These are phyloP conservation scores for Hyles euphorbiae DNA, from an alignment of 1,140 invertebrate genomes.

Conservation along the genomic window DNA sequence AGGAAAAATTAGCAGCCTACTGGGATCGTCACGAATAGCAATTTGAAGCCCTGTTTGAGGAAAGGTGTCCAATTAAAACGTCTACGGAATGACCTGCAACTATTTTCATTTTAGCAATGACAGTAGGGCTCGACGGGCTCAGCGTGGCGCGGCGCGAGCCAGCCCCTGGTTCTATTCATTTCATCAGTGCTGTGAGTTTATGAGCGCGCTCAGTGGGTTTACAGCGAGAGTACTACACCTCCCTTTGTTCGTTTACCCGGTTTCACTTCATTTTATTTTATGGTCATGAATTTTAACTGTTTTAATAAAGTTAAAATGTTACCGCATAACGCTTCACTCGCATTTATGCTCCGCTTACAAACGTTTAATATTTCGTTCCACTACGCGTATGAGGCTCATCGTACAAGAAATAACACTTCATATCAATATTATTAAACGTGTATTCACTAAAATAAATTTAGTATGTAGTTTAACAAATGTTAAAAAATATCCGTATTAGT, in stretches of 20 bases:
- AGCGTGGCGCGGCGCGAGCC: constrained; percentile 12
- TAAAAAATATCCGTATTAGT: too few species aligned
- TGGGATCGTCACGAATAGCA: constrained; percentile 12
- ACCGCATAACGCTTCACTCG: neutral
- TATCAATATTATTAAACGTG: too few species aligned
- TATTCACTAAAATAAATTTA: too few species aligned
- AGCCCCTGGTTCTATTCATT: constrained; percentile 40
- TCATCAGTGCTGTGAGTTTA: constrained; percentile 45
- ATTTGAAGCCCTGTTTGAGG: constrained; percentile 7
- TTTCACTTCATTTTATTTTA: constrained; percentile 28
- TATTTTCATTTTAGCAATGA: constrained; percentile 35
- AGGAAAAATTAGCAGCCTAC: constrained; percentile 17
- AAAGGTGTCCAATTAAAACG: constrained; percentile 45
- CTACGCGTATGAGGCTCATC: too few species aligned
- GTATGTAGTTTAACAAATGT: too few species aligned
- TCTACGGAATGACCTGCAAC: constrained; percentile 32
- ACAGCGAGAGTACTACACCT: constrained; percentile 46
- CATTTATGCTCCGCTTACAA: too few species aligned
- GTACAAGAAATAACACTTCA: too few species aligned
- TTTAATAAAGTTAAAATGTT: constrained; percentile 10
- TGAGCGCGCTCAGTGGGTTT: constrained; percentile 41
- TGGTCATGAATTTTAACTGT: constrained; percentile 39
- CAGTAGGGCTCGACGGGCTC: constrained; percentile 23
- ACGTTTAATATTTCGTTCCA: too few species aligned
- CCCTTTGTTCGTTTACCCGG: constrained; percentile 39